Evolutionary conservation across 2,797 vertebrate species (phyloP).

Genomic region (Parotocinclus haroldoi): DNA sequence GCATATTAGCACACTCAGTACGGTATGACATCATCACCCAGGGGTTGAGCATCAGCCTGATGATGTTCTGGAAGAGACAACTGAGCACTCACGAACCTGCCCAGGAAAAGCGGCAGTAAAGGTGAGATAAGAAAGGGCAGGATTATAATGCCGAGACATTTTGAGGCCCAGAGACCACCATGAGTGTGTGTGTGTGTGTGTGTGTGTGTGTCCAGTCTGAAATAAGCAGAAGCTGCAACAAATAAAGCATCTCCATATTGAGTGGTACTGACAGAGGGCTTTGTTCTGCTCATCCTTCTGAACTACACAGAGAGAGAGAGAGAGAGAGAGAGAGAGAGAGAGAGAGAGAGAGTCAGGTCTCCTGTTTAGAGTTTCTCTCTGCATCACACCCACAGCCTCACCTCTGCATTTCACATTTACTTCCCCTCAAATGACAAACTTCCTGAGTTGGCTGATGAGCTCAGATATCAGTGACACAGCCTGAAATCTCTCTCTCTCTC

Average conservation of each 20-base stretch:
- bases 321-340: too few relatives aligned
- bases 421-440: conserved; percentile 47
- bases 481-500: background rate
- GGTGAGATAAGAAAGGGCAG: too few relatives aligned
- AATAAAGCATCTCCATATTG: background rate
- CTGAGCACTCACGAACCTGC: too few relatives aligned
- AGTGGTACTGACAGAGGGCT: background rate
- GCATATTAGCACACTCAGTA: too few relatives aligned
- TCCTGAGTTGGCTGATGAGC: conserved; percentile 21
- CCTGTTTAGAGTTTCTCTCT: conserved; percentile 1
- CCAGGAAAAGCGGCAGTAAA: too few relatives aligned
- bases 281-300: conserved; percentile 5
- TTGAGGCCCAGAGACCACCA: too few relatives aligned
- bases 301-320: too few relatives aligned
- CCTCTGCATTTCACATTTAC: conserved; percentile 29
- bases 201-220: background rate
- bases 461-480: conserved; percentile 33
- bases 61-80: too few relatives aligned
- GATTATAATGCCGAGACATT: too few relatives aligned
- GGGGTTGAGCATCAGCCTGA: too few relatives aligned
- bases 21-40: too few relatives aligned
- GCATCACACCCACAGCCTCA: conserved; percentile 31
- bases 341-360: conserved; percentile 36
- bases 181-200: background rate
- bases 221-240: background rate